These are phyloP conservation scores for Lepus timidus DNA, from an alignment of 2,113 vertebrate genomes.

Conservation along the genomic window DNA sequence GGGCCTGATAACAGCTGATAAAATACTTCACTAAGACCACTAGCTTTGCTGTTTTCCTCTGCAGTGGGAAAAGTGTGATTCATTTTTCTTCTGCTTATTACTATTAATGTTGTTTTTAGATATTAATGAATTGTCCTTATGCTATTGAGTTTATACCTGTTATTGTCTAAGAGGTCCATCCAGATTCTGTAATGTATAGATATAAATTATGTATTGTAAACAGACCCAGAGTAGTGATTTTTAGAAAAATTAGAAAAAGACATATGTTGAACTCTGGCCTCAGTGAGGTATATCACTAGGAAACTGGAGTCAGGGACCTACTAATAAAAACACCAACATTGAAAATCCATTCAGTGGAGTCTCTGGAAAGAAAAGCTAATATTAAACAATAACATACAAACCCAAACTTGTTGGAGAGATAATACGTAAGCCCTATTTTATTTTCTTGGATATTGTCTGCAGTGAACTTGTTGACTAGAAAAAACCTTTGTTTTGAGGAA, in stretches of 20 bases:
- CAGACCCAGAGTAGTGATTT: constrained; percentile 69
- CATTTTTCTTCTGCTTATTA: constrained; percentile 69
- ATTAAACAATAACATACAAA: constrained; percentile 61
- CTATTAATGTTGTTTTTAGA: constrained; percentile 60
- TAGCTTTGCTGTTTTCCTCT: not conserved
- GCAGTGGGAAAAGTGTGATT: constrained; percentile 66
- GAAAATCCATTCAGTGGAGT: constrained; percentile 74
- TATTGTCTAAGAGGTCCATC: constrained; percentile 60
- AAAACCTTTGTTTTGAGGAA: not conserved
- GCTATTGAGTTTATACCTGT: constrained; percentile 78
- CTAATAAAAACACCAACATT: constrained; percentile 69
- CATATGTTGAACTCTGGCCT: constrained; percentile 64
- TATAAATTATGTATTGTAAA: constrained; percentile 74
- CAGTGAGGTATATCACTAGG: constrained; percentile 59
- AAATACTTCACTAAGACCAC: constrained; percentile 51
- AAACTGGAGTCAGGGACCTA: constrained; percentile 52
- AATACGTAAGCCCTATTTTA: not conserved
- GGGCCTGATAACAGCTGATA: constrained; percentile 52
- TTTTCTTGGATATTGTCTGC: not conserved
- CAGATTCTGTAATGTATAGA: constrained; percentile 69
- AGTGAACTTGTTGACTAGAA: not conserved
- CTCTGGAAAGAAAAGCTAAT: not conserved
- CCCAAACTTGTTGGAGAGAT: not conserved
- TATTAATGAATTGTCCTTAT: constrained; percentile 74
- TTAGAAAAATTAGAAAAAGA: constrained; percentile 75